Base-by-base conservation (phyloP, 2,888 invertebrate genomes). In the Lasioglossum villosulum region DNA sequence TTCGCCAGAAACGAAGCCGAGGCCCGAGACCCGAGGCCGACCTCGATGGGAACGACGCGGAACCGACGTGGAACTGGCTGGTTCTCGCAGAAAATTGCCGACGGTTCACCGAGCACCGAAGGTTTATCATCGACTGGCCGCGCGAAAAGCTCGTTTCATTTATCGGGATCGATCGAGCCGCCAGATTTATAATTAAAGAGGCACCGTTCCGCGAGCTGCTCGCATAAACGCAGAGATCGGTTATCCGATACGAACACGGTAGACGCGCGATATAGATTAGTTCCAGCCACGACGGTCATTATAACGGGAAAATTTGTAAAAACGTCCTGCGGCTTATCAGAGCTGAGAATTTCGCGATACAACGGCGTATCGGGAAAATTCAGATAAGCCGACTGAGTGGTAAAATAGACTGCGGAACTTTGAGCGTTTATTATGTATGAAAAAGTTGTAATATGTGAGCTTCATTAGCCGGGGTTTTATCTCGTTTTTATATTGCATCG, bases 171-270 rank as follows among this genome's bases (percentile, higher is more conserved):
- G 75, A 80, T 74, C 68, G 66, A 16, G 10, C 27, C 4, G 30
- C 14, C 48, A 59, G 77, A 72, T 81, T 81, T 77, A 72, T 72
- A 72, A 63, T 81, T 66, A 63, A 77, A 48, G 30, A 30, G 71
- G 68, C 27, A 4, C 16, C 30, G 42, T 39, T 30, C 68, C 14
- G 23, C n/a, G 37, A 42, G 45, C 30, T 27, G 34, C 56, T 68
- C 27, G 27, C 30, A n/a, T 27, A 71, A 76, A 45, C 23, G 16
- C 30, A 6, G 56, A 56, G 56, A 56, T 56, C n/a, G 56, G 56
- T 56, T 56, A 56, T 56, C 56, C n/a, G 56, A 56, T 56, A 56
- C 56, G 56, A 3, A n/a, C n/a, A n/a, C n/a, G 56, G 56, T 56
- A 56, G 56, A 56, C 56, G 56, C 56, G 56, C n/a, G n/a, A n/a